Base-by-base conservation (phyloP, 2,888 invertebrate genomes). In the Nomada goodeniana region DNA sequence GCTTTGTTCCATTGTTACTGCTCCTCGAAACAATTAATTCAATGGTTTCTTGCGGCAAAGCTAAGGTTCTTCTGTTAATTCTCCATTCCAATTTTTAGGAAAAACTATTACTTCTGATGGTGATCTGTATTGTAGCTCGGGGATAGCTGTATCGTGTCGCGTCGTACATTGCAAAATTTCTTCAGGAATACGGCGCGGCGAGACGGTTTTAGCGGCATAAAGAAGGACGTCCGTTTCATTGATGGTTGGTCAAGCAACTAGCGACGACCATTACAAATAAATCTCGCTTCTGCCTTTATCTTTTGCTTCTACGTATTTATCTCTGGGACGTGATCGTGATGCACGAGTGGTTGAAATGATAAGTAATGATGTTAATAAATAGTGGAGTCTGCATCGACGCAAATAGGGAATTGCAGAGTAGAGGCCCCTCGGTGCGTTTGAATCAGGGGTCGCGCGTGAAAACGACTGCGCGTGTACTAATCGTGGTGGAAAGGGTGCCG, bases 301-400 rank as follows among this genome's bases (percentile, higher is more conserved):
- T 36, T 13, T n/a, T 42, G 26, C 55, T 4, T 26, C 20, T 65
- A 23, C 36, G 76, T 87, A 80, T 88, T 85, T 84, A 76, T 87
- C 86, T 83, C 69, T 63, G 84, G 84, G 80, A 85, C 89, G 87
- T 87, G 83, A 85, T 75, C 79, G 84, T 82, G 85, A 86, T 80
- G 76, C 83, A 74, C 78, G 79, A 78, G 80, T 76, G 86, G 85
- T 86, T 84, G 86, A 89, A 89, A 88, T 85, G 89, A 87, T 90
- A 90, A 90, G 89, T 89, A 90, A 89, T 74, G 83, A 88, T 89
- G 87, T 89, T 90, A 89, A 89, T 89, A 89, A 89, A 89, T 88
- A 89, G 90, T 78, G 71, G 81, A 86, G 85, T 84, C 74, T 69
- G 81, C 70, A 84, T 86, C 75, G 84, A 78, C 83, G 77, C 76